Percentiles rank a stretch among this genome's conserved stretches.
Conservation (phyloP, 2,797 vertebrate genomes). For the Phrynocephalus forsythii region DNA sequence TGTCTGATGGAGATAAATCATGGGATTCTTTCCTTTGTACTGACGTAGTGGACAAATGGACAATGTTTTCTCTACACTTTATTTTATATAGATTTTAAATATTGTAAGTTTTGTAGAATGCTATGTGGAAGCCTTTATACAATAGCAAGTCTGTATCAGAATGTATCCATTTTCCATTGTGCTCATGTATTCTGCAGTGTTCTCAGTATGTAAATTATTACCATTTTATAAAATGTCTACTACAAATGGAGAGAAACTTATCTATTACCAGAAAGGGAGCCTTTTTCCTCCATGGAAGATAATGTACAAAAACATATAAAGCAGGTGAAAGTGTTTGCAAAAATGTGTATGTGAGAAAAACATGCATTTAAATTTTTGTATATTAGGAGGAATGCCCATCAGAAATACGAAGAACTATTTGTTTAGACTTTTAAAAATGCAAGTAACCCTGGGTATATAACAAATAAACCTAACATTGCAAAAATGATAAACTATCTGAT, state of each 20-base stretch:
- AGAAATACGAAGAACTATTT: background rate
- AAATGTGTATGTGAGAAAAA: background rate
- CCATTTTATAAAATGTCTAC: background rate
- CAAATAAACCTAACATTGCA: background rate
- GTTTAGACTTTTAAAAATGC: background rate
- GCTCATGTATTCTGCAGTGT: background rate
- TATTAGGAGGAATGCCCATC: background rate
- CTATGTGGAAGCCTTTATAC: background rate
- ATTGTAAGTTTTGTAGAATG: background rate
- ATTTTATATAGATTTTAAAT: background rate
- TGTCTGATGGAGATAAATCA: too few relatives aligned
- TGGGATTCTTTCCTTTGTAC: too few relatives aligned
- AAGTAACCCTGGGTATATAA: background rate
- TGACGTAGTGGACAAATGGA: background rate
- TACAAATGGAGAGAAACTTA: background rate
- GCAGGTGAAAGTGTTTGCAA: background rate
- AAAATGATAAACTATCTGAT: background rate
- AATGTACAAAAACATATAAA: background rate
- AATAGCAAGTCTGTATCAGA: background rate
- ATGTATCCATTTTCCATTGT: background rate
- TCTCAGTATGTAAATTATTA: background rate
- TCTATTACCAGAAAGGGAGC: background rate
- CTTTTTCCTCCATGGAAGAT: background rate
- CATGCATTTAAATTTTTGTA: background rate
- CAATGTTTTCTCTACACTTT: background rate